Conservation (phyloP, 2,797 vertebrate species). For the Sebastes trivittatus region DNA sequence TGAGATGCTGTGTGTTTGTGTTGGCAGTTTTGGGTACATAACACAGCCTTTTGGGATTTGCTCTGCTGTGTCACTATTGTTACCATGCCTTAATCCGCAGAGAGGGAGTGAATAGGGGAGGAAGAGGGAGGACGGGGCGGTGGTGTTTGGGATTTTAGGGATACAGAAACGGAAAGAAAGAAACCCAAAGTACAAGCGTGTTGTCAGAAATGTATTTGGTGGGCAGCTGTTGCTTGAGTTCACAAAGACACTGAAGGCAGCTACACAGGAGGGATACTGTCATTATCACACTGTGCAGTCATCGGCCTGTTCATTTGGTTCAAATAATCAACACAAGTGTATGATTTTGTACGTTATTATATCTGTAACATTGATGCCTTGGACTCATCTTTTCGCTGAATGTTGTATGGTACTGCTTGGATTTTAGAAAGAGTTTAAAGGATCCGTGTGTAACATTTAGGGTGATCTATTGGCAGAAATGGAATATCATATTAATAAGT, state of each 20-base stretch:
- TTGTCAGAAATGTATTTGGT: slow-evolving; percentile 10
- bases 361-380: neutral
- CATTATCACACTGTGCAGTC: neutral
- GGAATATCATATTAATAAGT: no score
- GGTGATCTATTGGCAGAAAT: no score
- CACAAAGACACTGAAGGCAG: neutral
- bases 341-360: neutral
- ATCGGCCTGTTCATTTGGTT: neutral
- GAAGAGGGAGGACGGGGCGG: neutral
- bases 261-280: neutral
- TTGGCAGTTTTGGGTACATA: slow-evolving; percentile 41
- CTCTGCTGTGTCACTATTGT: slow-evolving; percentile 58
- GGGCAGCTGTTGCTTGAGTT: slow-evolving; percentile 7
- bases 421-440: neutral
- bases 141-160: neutral
- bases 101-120: slow-evolving; percentile 3
- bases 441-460: no score
- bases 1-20: neutral
- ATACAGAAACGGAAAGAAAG: neutral
- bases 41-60: slow-evolving; percentile 48
- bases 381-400: neutral
- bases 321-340: neutral
- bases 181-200: neutral
- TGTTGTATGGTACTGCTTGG: neutral
- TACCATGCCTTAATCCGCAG: slow-evolving; percentile 41